Conservation (phyloP, 2,888 invertebrate genomes). For the Geotrupes spiniger region DNA sequence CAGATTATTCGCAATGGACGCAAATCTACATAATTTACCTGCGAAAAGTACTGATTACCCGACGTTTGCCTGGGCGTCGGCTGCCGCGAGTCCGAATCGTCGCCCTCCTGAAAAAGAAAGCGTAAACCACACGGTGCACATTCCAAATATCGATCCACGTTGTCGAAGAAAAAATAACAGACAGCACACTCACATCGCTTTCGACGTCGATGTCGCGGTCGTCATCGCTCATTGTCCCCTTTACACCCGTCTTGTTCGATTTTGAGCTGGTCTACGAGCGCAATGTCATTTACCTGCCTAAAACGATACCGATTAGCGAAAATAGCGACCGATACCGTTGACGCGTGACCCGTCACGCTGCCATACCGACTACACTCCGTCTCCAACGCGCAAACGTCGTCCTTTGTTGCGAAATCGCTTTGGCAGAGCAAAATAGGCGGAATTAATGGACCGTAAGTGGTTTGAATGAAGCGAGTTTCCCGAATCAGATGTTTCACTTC, state of each 20-base stretch:
- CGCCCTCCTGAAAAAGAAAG: conserved; percentile 65
- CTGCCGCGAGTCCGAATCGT: conserved; percentile 72
- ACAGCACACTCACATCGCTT: conserved; percentile 78
- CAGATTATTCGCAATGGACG: conserved; percentile 2
- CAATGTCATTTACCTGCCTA: conserved; percentile 25
- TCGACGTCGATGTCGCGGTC: conserved; percentile 93
- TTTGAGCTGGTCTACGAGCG: not conserved
- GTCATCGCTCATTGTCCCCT: conserved; percentile 81
- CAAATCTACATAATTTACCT: conserved; percentile 54
- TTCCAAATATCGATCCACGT: not conserved
- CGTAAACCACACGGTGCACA: conserved; percentile 1
- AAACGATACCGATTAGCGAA: conserved; percentile 21
- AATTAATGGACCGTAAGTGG: too few species aligned
- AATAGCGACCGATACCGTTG: too few species aligned
- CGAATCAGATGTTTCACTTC: too few species aligned
- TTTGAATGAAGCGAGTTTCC: too few species aligned
- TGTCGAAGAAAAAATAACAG: conserved; percentile 16
- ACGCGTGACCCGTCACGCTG: conserved; percentile 29
- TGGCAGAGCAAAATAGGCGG: too few species aligned
- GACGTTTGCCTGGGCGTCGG: conserved; percentile 59
- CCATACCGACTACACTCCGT: not conserved
- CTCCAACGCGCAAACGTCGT: not conserved
- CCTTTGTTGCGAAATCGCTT: not conserved
- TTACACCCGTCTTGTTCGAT: conserved; percentile 26
- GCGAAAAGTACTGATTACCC: conserved; percentile 71